phyloP scores from a whole-genome alignment of 2,797 vertebrate species.

The Ceyx erithaca region DNA sequence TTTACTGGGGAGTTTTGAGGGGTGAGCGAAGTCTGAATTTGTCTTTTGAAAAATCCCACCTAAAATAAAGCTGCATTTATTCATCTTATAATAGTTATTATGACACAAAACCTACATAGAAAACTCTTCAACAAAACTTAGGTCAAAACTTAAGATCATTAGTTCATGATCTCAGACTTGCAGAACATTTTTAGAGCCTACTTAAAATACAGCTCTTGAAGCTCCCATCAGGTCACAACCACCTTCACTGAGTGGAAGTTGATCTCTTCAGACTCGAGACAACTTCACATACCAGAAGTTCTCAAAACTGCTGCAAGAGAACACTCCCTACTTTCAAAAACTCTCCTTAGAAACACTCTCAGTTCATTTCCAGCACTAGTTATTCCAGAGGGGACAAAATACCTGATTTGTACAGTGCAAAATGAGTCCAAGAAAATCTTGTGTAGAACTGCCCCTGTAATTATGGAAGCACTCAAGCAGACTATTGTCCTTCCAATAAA shows the following conservation, averaged over 20 bases:
- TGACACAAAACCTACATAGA: neutral
- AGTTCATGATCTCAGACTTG: neutral
- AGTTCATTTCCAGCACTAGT: neutral
- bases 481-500: neutral
- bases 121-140: neutral
- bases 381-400: neutral
- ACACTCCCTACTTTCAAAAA: neutral
- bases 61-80: neutral
- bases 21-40: neutral
- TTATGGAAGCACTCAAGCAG: neutral
- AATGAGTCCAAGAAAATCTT: neutral
- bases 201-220: neutral
- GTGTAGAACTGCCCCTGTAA: neutral
- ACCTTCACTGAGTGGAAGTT: neutral
- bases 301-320: neutral
- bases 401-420: neutral
- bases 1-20: neutral
- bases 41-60: neutral
- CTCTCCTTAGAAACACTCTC: neutral
- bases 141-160: neutral
- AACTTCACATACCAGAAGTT: neutral
- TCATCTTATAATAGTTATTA: rapidly evolving
- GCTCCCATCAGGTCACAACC: neutral
- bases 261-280: neutral
- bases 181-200: neutral